Conservation (phyloP, 2,797 vertebrate species). For the Phylloscopus collybita region DNA sequence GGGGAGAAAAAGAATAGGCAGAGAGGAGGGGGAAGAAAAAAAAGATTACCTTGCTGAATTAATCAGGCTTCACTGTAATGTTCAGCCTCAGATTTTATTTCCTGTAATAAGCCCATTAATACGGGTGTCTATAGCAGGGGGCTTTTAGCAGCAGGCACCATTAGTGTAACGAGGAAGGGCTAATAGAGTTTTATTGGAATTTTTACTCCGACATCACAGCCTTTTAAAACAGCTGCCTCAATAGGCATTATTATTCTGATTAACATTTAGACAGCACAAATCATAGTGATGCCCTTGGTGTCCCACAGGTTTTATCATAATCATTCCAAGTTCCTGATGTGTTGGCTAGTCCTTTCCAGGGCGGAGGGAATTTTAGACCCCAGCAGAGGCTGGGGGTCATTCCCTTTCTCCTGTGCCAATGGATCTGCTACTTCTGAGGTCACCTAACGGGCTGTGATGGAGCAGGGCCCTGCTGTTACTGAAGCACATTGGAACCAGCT, state of each 20-base stretch:
- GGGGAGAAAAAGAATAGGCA: not conserved
- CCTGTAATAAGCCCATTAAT: conserved; percentile 76
- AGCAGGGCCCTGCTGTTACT: not conserved
- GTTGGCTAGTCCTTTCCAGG: not conserved
- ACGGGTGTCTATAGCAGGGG: conserved; percentile 67
- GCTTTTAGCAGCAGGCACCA: conserved; percentile 71
- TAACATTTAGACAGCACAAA: conserved; percentile 74
- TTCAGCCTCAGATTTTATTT: conserved; percentile 73
- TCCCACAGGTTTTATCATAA: conserved; percentile 49
- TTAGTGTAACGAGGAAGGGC: conserved; percentile 75
- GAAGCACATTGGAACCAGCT: not conserved
- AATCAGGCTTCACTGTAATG: conserved; percentile 69
- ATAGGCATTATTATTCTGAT: conserved; percentile 75
- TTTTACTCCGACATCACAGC: conserved; percentile 63
- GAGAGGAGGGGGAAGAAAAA: not conserved
- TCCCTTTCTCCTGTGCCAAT: not conserved
- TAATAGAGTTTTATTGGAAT: conserved; percentile 75
- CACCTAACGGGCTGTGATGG: not conserved
- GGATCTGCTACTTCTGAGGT: not conserved
- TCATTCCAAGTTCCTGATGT: not conserved
- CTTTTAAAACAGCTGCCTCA: conserved; percentile 75
- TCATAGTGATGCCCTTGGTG: conserved; percentile 61
- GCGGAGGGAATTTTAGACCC: not conserved
- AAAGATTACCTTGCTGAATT: conserved; percentile 70
- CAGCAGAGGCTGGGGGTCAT: not conserved